Conservation (phyloP, 2,113 vertebrate genomes). For the Fulmarus glacialis region DNA sequence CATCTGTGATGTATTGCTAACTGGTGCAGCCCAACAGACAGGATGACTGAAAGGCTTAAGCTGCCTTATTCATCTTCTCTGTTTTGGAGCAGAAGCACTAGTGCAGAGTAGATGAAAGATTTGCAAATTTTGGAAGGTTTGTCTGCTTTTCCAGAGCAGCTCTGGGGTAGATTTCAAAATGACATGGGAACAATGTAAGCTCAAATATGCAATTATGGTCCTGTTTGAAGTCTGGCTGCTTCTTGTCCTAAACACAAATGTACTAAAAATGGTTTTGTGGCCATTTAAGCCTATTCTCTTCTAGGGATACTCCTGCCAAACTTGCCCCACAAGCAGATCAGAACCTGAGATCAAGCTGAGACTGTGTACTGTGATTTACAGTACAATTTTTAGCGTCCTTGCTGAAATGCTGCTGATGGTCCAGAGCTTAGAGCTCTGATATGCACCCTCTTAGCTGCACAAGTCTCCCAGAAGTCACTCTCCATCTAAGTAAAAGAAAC, state of each 20-base stretch:
- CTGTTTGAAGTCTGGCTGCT: constrained; percentile 5
- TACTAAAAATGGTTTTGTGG: background rate
- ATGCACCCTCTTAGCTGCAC: background rate
- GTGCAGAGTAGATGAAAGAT: background rate
- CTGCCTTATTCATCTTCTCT: background rate
- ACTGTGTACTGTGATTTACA: background rate
- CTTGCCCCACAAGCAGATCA: background rate
- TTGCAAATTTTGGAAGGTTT: background rate
- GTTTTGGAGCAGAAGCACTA: background rate
- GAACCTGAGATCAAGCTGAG: background rate
- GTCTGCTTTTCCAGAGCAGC: background rate
- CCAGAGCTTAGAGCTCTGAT: background rate
- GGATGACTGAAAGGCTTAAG: background rate
- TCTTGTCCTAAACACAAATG: background rate
- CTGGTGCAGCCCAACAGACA: background rate
- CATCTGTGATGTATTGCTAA: background rate
- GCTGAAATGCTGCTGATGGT: background rate
- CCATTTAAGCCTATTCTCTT: background rate
- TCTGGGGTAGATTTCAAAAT: background rate
- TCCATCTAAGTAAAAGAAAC: background rate
- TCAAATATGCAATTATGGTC: background rate
- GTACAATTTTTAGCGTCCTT: background rate
- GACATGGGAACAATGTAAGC: background rate
- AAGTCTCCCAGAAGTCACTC: background rate
- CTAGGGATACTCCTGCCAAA: background rate